A percentile compares a stretch with the other conserved stretches of the same genome.
These are phyloP conservation scores for Microplitis demolitor DNA, from an alignment of 1,140 invertebrate species.

Conservation along the genomic window DNA sequence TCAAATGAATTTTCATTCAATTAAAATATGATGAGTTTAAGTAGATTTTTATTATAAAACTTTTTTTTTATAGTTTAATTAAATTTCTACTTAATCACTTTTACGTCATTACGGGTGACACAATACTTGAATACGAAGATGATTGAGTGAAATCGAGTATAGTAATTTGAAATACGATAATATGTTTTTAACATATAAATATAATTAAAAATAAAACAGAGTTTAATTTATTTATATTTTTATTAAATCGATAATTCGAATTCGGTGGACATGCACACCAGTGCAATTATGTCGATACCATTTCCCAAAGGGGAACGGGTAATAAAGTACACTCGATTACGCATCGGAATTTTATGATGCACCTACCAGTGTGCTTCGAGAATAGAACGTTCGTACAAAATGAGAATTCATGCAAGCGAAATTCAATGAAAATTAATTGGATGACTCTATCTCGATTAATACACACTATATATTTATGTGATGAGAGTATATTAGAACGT, in stretches of 20 bases:
- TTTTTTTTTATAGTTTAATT: too few relatives aligned
- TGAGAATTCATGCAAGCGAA: slow-evolving; percentile 4
- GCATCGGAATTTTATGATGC: slow-evolving; percentile 6
- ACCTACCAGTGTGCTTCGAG: neutral
- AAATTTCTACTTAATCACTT: too few relatives aligned
- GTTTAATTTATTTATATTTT: neutral
- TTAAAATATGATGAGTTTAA: too few relatives aligned
- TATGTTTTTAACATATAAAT: too few relatives aligned
- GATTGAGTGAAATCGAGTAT: too few relatives aligned
- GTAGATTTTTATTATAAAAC: too few relatives aligned
- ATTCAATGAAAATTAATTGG: slow-evolving; percentile 21
- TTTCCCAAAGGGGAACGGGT: neutral
- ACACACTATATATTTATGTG: neutral
- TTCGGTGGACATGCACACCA: neutral
- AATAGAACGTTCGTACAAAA: neutral
- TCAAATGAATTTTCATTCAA: too few relatives aligned
- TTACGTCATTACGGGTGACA: too few relatives aligned
- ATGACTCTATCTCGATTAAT: neutral
- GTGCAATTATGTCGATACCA: neutral
- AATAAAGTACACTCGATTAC: slow-evolving; percentile 7
- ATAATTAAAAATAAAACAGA: too few relatives aligned
- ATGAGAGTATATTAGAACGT: neutral
- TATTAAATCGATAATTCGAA: neutral
- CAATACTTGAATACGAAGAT: too few relatives aligned
- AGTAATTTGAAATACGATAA: too few relatives aligned